These are phyloP conservation scores for Sturnus vulgaris DNA, from an alignment of 2,113 vertebrate species.

Conservation along the genomic window DNA sequence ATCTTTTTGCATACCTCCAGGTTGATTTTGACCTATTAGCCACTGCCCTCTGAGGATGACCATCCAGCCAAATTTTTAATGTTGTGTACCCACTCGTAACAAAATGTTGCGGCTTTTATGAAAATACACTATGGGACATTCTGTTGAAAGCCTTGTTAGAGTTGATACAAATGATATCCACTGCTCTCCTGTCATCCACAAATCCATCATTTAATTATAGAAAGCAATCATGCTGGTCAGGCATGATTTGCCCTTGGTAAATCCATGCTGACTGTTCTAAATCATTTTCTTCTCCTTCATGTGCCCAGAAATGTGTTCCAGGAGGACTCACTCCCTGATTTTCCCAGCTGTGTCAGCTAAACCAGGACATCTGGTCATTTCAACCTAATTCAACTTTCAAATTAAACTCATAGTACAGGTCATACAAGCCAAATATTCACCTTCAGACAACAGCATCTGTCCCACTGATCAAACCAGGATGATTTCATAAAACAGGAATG, in stretches of 20 bases:
- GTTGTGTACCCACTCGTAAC: not conserved
- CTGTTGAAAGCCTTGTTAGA: not conserved
- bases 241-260: slow-evolving; percentile 47
- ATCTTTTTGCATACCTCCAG: not conserved
- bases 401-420: slow-evolving; percentile 5
- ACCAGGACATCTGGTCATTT: slow-evolving; percentile 48
- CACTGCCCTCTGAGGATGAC: not conserved
- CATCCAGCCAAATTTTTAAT: not conserved
- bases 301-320: slow-evolving; percentile 25
- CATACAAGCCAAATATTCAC: slow-evolving; percentile 16
- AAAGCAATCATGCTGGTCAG: not conserved
- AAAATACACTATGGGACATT: not conserved
- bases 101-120: not conserved
- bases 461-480: not conserved
- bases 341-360: slow-evolving; percentile 51
- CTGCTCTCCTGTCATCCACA: not conserved
- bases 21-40: not conserved
- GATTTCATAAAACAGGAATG: not conserved
- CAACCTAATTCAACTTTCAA: slow-evolving; percentile 42
- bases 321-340: slow-evolving; percentile 25
- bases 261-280: slow-evolving; percentile 27
- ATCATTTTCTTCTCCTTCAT: slow-evolving; percentile 24
- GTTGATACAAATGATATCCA: not conserved
- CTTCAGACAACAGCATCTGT: slow-evolving; percentile 14
- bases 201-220: slow-evolving; percentile 28